Evolutionary conservation across 2,888 invertebrate genomes (phyloP).

Genomic region (Habroteleia sp.): DNA sequence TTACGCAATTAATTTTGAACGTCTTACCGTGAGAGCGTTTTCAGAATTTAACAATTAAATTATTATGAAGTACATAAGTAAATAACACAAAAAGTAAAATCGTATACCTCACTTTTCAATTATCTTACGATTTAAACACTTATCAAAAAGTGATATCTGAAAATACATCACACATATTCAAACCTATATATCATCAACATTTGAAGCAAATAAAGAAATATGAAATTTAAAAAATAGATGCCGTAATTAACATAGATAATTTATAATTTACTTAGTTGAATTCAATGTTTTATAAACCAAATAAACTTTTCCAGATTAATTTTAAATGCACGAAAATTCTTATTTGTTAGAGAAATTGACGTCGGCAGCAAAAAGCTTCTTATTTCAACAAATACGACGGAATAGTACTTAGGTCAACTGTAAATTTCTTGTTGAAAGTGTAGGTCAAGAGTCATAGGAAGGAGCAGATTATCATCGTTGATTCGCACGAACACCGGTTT

Average conservation of each 20-base stretch:
- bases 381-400: slow-evolving; percentile 9
- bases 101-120: not conserved
- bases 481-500: slow-evolving; percentile 14
- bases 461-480: slow-evolving; percentile 18
- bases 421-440: slow-evolving; percentile 12
- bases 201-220: too few relatives aligned
- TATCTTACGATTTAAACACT: not conserved
- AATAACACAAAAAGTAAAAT: not conserved
- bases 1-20: slow-evolving; percentile 31
- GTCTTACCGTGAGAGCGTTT: slow-evolving; percentile 36
- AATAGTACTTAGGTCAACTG: slow-evolving; percentile 9
- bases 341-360: not conserved
- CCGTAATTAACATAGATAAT: too few relatives aligned
- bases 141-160: too few relatives aligned
- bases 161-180: too few relatives aligned
- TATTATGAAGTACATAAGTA: slow-evolving; percentile 4
- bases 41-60: slow-evolving; percentile 26
- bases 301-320: too few relatives aligned
- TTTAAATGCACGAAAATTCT: not conserved
- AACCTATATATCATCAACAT: too few relatives aligned
- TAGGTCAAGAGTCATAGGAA: slow-evolving; percentile 34
- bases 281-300: too few relatives aligned
- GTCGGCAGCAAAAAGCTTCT: not conserved
- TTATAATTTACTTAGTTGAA: too few relatives aligned
- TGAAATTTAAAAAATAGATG: too few relatives aligned